Conservation (phyloP, 2,797 vertebrate species). For the Chromis chromis region DNA sequence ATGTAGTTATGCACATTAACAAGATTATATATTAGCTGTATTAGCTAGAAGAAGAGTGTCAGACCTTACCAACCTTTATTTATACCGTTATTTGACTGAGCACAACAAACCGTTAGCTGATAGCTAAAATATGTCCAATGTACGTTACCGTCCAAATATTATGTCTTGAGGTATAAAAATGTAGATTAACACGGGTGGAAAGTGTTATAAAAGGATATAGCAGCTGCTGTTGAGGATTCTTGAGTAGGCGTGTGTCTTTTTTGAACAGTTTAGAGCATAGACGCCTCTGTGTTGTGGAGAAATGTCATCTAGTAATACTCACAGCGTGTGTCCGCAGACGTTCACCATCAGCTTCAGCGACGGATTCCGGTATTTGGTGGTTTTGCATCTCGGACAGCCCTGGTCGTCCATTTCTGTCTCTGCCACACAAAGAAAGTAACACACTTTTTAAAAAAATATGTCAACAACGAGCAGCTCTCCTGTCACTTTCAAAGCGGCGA, state of each 20-base stretch:
- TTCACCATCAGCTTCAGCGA: conserved; percentile 98
- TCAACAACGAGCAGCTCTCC: conserved; percentile 37
- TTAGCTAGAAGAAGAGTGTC: neutral
- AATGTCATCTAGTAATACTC: conserved; percentile 78
- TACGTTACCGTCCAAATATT: neutral
- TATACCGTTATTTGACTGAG: neutral
- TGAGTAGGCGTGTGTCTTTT: neutral
- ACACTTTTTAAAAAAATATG: neutral
- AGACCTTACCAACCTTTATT: neutral
- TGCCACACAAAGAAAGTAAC: conserved; percentile 9
- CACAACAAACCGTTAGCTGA: neutral
- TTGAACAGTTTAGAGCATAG: neutral
- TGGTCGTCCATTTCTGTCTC: conserved; percentile 90
- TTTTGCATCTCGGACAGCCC: conserved; percentile 96
- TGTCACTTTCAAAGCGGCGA: conserved; percentile 23
- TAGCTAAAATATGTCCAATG: neutral
- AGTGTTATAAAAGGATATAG: neutral
- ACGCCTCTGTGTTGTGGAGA: neutral
- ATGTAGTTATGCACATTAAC: neutral
- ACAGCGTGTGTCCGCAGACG: conserved; percentile 98
- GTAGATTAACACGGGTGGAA: fast-evolving
- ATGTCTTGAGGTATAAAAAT: neutral
- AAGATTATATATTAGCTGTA: neutral
- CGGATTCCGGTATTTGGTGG: conserved; percentile 97
- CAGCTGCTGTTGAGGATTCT: neutral